These are phyloP conservation scores for Axea sp. DNA, from an alignment of 2,888 invertebrate genomes.

Conservation along the genomic window DNA sequence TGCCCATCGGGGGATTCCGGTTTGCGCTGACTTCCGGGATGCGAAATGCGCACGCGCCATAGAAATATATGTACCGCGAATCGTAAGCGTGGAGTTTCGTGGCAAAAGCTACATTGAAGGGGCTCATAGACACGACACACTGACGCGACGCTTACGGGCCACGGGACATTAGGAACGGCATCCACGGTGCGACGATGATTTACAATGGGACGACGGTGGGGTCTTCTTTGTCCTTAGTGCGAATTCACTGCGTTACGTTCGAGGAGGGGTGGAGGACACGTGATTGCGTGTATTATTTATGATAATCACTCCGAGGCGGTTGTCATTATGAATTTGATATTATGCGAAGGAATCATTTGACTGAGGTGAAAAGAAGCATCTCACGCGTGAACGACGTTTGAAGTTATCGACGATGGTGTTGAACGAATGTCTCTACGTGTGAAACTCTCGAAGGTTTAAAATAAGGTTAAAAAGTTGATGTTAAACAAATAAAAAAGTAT, in stretches of 20 bases:
- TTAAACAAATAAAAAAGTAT: too few species aligned
- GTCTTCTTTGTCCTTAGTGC: slow-evolving; percentile 73
- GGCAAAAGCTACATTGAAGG: slow-evolving; percentile 2
- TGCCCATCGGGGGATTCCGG: slow-evolving; percentile 66
- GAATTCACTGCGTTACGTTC: slow-evolving; percentile 65
- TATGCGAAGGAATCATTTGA: slow-evolving; percentile 49
- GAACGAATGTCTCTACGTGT: too few species aligned
- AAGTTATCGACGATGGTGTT: too few species aligned
- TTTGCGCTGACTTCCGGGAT: slow-evolving; percentile 70
- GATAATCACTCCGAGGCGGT: slow-evolving; percentile 68
- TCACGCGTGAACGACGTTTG: slow-evolving; percentile 11
- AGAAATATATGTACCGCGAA: slow-evolving; percentile 60
- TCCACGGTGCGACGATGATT: slow-evolving; percentile 66
- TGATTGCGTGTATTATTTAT: slow-evolving; percentile 77
- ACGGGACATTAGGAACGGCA: slow-evolving; percentile 64
- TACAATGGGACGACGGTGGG: slow-evolving; percentile 64
- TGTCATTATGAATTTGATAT: slow-evolving; percentile 63
- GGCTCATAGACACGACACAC: slow-evolving; percentile 43
- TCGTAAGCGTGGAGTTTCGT: slow-evolving; percentile 64
- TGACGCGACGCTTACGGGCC: slow-evolving; percentile 55
- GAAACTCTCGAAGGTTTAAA: too few species aligned
- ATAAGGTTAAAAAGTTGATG: too few species aligned
- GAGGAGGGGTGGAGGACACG: slow-evolving; percentile 60
- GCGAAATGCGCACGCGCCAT: slow-evolving; percentile 60
- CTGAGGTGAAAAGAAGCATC: slow-evolving; percentile 27